A percentile compares a stretch with the other conserved stretches of the same genome.
Conservation (phyloP, 2,888 invertebrate genomes). For the Plusia festucae region DNA sequence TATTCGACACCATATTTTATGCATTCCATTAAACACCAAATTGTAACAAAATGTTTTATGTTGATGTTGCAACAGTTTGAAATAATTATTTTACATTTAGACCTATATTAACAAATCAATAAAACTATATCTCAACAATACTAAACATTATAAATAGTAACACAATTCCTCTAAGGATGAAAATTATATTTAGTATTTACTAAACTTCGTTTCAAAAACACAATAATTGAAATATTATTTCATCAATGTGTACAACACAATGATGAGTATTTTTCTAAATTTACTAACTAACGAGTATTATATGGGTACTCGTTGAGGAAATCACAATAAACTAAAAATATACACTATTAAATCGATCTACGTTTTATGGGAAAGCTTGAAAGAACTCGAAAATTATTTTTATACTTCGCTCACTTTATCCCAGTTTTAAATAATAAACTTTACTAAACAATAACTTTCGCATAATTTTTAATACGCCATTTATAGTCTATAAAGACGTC, state of each 20-base stretch:
- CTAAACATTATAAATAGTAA: conserved; percentile 49
- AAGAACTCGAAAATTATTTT: neutral
- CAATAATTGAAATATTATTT: conserved; percentile 13
- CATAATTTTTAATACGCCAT: neutral
- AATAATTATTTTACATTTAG: conserved; percentile 17
- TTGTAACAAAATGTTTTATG: conserved; percentile 87
- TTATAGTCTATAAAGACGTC: neutral
- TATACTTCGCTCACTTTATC: neutral
- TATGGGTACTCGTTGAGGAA: conserved; percentile 27
- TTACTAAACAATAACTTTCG: neutral
- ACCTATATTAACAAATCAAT: conserved; percentile 31
- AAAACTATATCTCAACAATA: conserved; percentile 54
- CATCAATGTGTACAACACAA: conserved; percentile 19
- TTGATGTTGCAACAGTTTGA: conserved; percentile 36
- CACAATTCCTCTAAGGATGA: conserved; percentile 65
- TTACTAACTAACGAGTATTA: conserved; percentile 43
- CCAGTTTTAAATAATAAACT: neutral
- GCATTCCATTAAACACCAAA: conserved; percentile 85
- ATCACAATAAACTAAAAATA: conserved; percentile 14
- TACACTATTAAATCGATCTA: conserved; percentile 9
- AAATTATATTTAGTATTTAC: conserved; percentile 36
- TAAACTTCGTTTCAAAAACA: conserved; percentile 11
- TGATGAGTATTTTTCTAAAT: conserved; percentile 16
- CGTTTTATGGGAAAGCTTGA: conserved; percentile 2
- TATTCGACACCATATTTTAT: conserved; percentile 88